These are phyloP conservation scores for Octodonta nipae DNA, from an alignment of 2,888 invertebrate species.

Conservation along the genomic window DNA sequence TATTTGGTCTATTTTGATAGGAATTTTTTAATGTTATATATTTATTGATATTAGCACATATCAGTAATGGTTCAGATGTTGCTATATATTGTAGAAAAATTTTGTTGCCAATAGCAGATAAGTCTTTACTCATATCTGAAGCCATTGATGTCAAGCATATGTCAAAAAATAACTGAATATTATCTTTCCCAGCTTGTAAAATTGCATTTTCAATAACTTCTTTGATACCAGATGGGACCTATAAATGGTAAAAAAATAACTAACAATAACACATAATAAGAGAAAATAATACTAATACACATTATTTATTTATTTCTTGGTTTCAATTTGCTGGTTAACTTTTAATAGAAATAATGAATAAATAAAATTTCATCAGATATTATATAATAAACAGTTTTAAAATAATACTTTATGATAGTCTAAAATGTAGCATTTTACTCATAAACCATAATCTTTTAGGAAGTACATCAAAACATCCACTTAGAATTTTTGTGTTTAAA, in stretches of 20 bases:
- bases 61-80: slow-evolving; percentile 49
- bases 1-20: slow-evolving; percentile 61
- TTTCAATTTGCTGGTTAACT: too few relatives aligned
- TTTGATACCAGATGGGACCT: slow-evolving; percentile 30
- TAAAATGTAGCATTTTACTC: too few relatives aligned
- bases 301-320: too few relatives aligned
- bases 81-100: slow-evolving; percentile 58
- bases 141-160: slow-evolving; percentile 55
- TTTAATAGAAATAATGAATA: too few relatives aligned
- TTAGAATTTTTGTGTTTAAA: too few relatives aligned
- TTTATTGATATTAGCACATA: slow-evolving; percentile 47
- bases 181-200: slow-evolving; percentile 47
- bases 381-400: too few relatives aligned
- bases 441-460: too few relatives aligned
- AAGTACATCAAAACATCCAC: too few relatives aligned
- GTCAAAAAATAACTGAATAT: slow-evolving; percentile 56
- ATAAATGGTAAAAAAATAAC: neutral
- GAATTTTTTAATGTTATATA: slow-evolving; percentile 52
- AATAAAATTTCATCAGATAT: too few relatives aligned
- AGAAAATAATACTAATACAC: too few relatives aligned
- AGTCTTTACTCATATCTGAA: slow-evolving; percentile 58
- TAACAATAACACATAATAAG: too few relatives aligned
- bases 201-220: slow-evolving; percentile 38
- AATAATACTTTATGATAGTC: too few relatives aligned
- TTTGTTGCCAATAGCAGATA: slow-evolving; percentile 53